phyloP scores from a whole-genome alignment of 2,113 vertebrate species.

The Donacobius atricapilla region DNA sequence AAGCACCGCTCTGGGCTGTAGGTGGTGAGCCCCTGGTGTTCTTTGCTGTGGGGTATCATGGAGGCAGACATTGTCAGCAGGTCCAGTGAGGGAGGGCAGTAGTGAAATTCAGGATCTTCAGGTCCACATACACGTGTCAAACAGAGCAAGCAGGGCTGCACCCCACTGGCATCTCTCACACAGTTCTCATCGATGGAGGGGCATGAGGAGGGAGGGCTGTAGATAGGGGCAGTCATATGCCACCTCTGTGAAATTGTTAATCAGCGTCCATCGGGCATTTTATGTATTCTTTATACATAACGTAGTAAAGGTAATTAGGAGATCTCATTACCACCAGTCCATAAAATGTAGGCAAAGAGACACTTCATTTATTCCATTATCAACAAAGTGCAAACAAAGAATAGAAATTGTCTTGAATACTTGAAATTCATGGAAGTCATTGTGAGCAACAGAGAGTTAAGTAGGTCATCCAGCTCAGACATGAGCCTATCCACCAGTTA shows the following conservation, averaged over 20 bases:
- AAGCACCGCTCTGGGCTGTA: background rate
- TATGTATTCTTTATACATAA: background rate
- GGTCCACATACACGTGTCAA: accelerated
- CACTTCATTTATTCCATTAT: background rate
- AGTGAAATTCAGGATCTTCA: background rate
- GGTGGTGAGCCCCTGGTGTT: background rate
- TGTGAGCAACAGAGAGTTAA: background rate
- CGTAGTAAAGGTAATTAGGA: background rate
- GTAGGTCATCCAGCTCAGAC: background rate
- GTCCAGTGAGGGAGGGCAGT: background rate
- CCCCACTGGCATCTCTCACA: background rate
- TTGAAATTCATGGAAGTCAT: background rate
- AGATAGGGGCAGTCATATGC: background rate
- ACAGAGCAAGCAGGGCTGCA: background rate
- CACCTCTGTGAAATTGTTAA: background rate
- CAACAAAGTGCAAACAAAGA: background rate
- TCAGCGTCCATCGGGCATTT: accelerated
- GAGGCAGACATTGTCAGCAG: background rate
- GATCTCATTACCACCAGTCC: background rate
- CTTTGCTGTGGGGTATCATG: accelerated
- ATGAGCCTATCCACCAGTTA: background rate
- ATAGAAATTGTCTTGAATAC: background rate
- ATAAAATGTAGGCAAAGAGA: background rate
- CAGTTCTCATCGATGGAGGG: background rate
- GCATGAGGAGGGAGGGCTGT: accelerated